These are phyloP conservation scores for Odontophorus gujanensis DNA, from an alignment of 2,113 vertebrate species.

Conservation along the genomic window DNA sequence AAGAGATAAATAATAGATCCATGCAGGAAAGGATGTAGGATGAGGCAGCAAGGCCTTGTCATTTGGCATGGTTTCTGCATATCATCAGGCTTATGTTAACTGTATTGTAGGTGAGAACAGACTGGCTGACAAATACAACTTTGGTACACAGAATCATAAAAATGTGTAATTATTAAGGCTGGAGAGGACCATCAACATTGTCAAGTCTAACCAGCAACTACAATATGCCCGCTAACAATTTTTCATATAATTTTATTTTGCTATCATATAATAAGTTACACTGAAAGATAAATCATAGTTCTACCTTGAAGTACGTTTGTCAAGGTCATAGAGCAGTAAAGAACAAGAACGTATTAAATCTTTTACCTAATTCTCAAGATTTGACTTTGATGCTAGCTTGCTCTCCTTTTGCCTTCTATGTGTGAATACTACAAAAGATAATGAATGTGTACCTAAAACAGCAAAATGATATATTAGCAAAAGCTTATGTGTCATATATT, in stretches of 20 bases:
- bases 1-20: background rate
- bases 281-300: background rate
- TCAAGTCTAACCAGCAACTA: too few relatives aligned
- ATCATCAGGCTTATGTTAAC: background rate
- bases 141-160: background rate
- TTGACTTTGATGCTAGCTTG: background rate
- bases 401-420: background rate
- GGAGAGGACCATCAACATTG: too few relatives aligned
- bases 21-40: background rate
- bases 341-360: background rate
- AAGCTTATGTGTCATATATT: background rate
- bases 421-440: background rate
- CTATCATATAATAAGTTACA: background rate
- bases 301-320: background rate
- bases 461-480: background rate
- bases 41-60: background rate
- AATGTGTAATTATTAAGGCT: too few relatives aligned
- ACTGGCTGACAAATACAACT: background rate
- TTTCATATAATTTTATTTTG: background rate
- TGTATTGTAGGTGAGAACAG: background rate
- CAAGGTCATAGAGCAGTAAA: background rate
- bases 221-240: background rate
- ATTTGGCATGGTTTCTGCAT: background rate
- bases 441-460: background rate
- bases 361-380: background rate